These are phyloP conservation scores for Pagetopsis macropterus DNA, from an alignment of 2,797 vertebrate species.

Conservation along the genomic window DNA sequence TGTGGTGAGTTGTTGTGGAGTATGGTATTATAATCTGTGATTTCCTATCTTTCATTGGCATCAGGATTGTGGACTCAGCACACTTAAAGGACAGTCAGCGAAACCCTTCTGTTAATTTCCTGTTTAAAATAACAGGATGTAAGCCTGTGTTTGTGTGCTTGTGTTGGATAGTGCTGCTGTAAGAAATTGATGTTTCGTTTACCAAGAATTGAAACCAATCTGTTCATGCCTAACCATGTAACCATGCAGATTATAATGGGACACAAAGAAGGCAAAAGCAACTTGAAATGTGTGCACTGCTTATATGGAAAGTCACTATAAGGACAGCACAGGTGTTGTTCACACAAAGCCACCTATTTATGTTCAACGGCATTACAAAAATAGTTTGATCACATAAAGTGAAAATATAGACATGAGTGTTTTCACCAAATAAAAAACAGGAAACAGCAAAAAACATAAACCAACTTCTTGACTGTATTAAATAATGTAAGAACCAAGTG, in stretches of 20 bases:
- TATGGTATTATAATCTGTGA: not conserved
- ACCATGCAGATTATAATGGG: not conserved
- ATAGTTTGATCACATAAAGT: not conserved
- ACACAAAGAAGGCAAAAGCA: not conserved
- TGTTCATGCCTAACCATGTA: not conserved
- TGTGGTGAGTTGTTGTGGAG: not conserved
- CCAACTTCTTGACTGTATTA: too few relatives aligned
- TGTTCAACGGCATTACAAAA: not conserved
- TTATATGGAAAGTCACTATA: not conserved
- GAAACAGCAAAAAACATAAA: too few relatives aligned
- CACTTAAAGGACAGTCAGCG: slow-evolving; percentile 9
- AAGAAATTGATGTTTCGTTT: not conserved
- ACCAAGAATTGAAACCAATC: not conserved
- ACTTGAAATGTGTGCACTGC: not conserved
- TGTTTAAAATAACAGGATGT: slow-evolving; percentile 12
- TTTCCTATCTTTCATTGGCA: not conserved
- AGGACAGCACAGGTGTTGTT: not conserved
- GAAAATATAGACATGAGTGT: too few relatives aligned
- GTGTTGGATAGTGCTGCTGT: not conserved
- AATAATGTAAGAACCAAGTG: too few relatives aligned
- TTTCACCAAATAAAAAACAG: too few relatives aligned
- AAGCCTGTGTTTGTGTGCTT: too few relatives aligned
- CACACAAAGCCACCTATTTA: not conserved
- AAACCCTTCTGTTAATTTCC: not conserved
- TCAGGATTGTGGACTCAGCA: not conserved